Evolutionary conservation across 2,797 vertebrate species (phyloP), one percentile per base, ranked within the genome.

Genomic region (Brachymystax lenok): DNA sequence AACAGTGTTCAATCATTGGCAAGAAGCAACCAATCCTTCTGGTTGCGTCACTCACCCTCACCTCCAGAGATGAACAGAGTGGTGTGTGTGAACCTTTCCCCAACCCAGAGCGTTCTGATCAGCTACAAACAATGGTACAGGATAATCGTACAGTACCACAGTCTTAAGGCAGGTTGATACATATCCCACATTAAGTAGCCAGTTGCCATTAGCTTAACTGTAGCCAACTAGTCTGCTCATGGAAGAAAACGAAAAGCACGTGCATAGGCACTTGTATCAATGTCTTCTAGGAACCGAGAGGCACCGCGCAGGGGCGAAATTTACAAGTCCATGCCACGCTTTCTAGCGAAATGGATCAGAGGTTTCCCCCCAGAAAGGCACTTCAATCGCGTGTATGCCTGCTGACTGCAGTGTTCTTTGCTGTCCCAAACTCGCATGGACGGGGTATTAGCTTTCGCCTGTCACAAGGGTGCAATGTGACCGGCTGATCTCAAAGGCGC

Each of bases 401-500:
- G 77, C 77, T 74, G 77, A 83, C 79, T 82, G 80, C 79, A 54
- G 82, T 59, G 66, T 52, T 69, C 64, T 30, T 73, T 28, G 46
- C 69, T 73, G 64, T 73, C 75, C 64, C 76, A 28, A n/a, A 8
- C 79, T 87, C 89, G 85, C 87, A 84, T 82, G 82, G 82, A 80
- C 30, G 67, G 46, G 67, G 61, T 76, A 73, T 86, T 77, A 81
- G 76, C 77, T 86, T 84, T 73, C 78, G 72, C 54, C 79, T 77
- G 84, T 91, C 87, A 91, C 89, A 86, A 77, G 40, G 40, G 40
- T 46, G 87, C 87, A 92, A 89, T 88, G 88, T 92, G 90, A 91
- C 90, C 84, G 77, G 79, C 70, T 80, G 83, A 83, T 81, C 85
- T 74, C 74, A 77, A 74, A 82, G 0, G 10, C 40, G 40, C 40